These are phyloP conservation scores for Sitobion miscanthi DNA, from an alignment of 1,140 invertebrate genomes.

Conservation along the genomic window DNA sequence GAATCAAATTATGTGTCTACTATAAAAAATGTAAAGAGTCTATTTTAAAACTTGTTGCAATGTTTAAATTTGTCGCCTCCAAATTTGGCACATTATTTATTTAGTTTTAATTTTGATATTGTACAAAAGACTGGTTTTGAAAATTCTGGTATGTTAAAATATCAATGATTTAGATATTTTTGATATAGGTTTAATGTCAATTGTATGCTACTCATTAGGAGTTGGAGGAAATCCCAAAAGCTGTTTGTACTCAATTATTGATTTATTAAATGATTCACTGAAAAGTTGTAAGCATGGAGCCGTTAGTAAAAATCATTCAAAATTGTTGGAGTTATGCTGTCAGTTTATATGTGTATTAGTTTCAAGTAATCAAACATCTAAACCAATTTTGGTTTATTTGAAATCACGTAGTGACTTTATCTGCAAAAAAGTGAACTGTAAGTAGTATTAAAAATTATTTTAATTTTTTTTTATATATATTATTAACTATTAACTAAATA, in stretches of 20 bases:
- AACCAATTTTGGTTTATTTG: constrained; percentile 77
- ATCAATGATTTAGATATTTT: not conserved
- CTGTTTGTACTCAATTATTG: constrained; percentile 82
- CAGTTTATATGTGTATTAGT: constrained; percentile 80
- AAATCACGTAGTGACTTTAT: constrained; percentile 74
- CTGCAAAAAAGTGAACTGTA: constrained; percentile 60
- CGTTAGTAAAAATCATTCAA: constrained; percentile 61
- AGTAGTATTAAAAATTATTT: constrained; percentile 55
- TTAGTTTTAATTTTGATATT: constrained; percentile 83
- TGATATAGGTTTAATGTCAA: constrained; percentile 18
- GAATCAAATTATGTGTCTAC: constrained; percentile 45
- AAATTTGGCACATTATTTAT: constrained; percentile 86
- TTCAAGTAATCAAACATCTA: constrained; percentile 76
- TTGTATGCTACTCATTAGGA: constrained; percentile 60
- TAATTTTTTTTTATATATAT: not conserved
- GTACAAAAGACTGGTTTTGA: constrained; percentile 74
- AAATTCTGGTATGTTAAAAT: constrained; percentile 66
- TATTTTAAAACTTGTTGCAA: constrained; percentile 75
- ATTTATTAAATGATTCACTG: constrained; percentile 73
- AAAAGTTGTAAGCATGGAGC: constrained; percentile 61
- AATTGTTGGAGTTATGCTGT: constrained; percentile 69
- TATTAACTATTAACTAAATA: not conserved
- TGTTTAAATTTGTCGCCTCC: constrained; percentile 77
- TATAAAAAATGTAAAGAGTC: constrained; percentile 68
- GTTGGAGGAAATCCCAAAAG: constrained; percentile 79